These are phyloP conservation scores for Uloborus diversus DNA, from an alignment of 1,140 invertebrate genomes.

Conservation along the genomic window DNA sequence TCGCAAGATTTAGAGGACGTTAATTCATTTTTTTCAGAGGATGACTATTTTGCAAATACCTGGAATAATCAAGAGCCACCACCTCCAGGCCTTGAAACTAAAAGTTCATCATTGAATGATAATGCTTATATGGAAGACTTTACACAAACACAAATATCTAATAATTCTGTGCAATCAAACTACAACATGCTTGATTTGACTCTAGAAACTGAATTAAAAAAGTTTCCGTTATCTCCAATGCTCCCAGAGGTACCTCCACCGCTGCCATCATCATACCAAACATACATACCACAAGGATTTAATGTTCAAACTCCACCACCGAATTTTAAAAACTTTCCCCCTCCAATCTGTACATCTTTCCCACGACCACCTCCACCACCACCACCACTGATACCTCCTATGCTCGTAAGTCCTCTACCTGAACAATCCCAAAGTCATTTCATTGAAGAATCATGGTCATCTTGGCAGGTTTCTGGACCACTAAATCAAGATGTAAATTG, in stretches of 20 bases:
- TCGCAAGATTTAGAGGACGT: not conserved
- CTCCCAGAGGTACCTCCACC: not conserved
- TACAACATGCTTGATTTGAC: not conserved
- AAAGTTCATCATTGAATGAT: not conserved
- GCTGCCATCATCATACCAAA: conserved; percentile 2
- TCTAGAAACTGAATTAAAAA: too few species aligned
- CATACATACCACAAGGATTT: conserved; percentile 19
- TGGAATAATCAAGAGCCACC: conserved; percentile 32
- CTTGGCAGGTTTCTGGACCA: not conserved
- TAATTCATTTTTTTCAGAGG: not conserved
- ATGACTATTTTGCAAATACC: not conserved
- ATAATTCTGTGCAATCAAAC: not conserved
- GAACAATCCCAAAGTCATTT: not conserved
- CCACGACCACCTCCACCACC: conserved; percentile 23
- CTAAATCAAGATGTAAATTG: not conserved
- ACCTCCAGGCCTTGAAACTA: conserved; percentile 30
- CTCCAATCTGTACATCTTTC: conserved; percentile 12
- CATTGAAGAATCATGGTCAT: not conserved
- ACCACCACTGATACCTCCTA: not conserved
- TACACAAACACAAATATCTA: not conserved
- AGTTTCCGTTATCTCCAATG: not conserved
- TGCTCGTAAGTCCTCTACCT: not conserved
- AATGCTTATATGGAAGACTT: not conserved
- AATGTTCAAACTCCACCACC: conserved; percentile 32
- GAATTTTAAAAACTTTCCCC: conserved; percentile 10